Percentiles rank a stretch among this genome's conserved stretches.
phyloP scores from a whole-genome alignment of 1,140 invertebrate species.

The Eriosoma lanigerum region DNA sequence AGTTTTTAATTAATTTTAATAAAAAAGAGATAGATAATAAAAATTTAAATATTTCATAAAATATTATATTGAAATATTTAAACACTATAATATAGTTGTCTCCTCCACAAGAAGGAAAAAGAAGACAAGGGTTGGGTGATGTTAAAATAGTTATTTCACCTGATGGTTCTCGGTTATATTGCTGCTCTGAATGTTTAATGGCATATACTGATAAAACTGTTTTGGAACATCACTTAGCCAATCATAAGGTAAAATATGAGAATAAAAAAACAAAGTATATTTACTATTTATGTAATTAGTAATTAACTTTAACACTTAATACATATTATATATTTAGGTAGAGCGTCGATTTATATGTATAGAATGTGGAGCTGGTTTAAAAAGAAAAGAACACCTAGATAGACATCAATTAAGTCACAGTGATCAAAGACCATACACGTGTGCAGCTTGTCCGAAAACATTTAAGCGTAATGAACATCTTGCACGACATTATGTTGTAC shows the following conservation, averaged over 20 bases:
- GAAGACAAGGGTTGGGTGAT: conserved; percentile 63
- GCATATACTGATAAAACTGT: conserved; percentile 79
- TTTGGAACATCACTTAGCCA: conserved; percentile 77
- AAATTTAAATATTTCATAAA: too few species aligned
- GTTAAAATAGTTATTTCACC: conserved; percentile 77
- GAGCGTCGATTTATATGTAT: conserved; percentile 73
- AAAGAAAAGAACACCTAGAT: conserved; percentile 61
- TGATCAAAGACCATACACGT: conserved; percentile 66
- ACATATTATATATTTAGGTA: conserved; percentile 32
- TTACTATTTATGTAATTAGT: too few species aligned
- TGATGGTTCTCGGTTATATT: conserved; percentile 79
- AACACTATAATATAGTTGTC: conserved; percentile 52
- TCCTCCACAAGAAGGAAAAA: conserved; percentile 52
- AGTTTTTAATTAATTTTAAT: too few species aligned
- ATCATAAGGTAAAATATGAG: conserved; percentile 63
- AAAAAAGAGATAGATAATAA: too few species aligned
- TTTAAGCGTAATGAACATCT: conserved; percentile 84
- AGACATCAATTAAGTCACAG: conserved; percentile 58
- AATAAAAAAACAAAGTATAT: background rate
- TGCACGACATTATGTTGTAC: conserved; percentile 80
- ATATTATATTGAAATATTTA: too few species aligned
- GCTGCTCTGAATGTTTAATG: conserved; percentile 84
- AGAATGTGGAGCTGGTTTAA: conserved; percentile 80
- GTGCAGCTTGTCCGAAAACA: conserved; percentile 79
- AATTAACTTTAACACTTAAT: too few species aligned